Evolutionary conservation across 2,797 vertebrate genomes (phyloP), one percentile per base, ranked within the genome.

Genomic region (Spinus olivaceus): DNA sequence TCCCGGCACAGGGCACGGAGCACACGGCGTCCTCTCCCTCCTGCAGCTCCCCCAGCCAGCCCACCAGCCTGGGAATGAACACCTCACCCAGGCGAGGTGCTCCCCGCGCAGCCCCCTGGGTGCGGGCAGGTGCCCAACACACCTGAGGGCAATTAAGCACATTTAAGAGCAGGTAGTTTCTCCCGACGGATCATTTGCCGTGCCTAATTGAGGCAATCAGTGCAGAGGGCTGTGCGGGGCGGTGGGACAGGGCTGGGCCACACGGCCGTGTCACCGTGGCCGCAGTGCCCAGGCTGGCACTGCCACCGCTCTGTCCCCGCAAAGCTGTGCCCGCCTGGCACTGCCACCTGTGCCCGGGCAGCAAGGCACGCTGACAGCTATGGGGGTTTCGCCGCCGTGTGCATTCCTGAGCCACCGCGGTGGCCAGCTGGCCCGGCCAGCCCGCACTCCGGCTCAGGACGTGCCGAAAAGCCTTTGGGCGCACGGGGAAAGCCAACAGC

Each of bases 41-140:
- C 61, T 6, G 15, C 59, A 2, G 35, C 61, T 32, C 14, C 53
- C 28, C 12, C 15, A 7, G 13, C 46, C 17, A 1, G 2, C 1
- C 0, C 15, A 3, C 2, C 33, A 1, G 41, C 16, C 23, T 17
- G 3, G 54, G 15, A 17, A 35, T 2, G 33, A 35, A 6, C 56
- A 4, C n/a, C 33, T 35, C n/a, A 25, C 44, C 1, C 6, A 0
- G 14, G 8, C 10, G 3, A 10, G 32, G 4, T 2, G 0, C 0
- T 4, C 20, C 50, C 15, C 22, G 1, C 28, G 0, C 10, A 1
- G 4, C 4, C 20, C 30, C 24, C 57, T 1, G 18, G 41, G 8
- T 0, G 4, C 16, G 10, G 18, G n/a, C 64, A 70, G 67, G 67
- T 51, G 41, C 89, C 39, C 25, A 0, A 0, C 39, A 14, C n/a